A percentile compares a stretch with the other conserved stretches of the same genome.
Evolutionary conservation across 2,113 vertebrate genomes (phyloP).

Genomic region (Grus americana): DNA sequence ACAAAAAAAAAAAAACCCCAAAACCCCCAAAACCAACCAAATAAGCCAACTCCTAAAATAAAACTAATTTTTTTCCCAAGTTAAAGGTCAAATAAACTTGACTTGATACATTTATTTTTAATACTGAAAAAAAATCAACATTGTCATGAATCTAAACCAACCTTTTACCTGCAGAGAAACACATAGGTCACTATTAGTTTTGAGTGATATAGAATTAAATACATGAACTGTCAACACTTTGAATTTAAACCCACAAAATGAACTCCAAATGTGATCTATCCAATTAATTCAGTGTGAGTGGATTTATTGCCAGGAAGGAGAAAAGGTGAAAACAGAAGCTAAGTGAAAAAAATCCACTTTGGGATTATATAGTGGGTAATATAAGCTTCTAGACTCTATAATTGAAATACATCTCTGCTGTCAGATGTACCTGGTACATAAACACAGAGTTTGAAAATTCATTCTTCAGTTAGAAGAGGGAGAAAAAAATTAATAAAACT

Average conservation of each 20-base stretch:
- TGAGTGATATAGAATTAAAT: slow-evolving; percentile 20
- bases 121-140: background rate
- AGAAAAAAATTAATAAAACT: background rate
- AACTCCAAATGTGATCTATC: background rate
- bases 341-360: background rate
- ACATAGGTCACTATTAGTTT: background rate
- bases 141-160: background rate
- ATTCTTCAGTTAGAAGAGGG: slow-evolving; percentile 19
- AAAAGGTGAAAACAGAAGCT: slow-evolving; percentile 10
- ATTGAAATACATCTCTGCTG: slow-evolving; percentile 9
- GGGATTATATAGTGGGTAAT: background rate
- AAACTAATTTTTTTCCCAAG: background rate
- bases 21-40: background rate
- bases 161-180: background rate
- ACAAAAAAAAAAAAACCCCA: no score
- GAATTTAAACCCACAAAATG: background rate
- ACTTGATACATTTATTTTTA: slow-evolving; percentile 5
- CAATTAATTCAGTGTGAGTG: background rate
- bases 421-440: background rate
- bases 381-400: slow-evolving; percentile 28
- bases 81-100: background rate
- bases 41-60: background rate
- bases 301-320: background rate
- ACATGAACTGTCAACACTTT: background rate
- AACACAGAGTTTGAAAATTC: background rate